Evolutionary conservation across 2,113 vertebrate genomes (phyloP).

Genomic region (Rana temporaria): DNA sequence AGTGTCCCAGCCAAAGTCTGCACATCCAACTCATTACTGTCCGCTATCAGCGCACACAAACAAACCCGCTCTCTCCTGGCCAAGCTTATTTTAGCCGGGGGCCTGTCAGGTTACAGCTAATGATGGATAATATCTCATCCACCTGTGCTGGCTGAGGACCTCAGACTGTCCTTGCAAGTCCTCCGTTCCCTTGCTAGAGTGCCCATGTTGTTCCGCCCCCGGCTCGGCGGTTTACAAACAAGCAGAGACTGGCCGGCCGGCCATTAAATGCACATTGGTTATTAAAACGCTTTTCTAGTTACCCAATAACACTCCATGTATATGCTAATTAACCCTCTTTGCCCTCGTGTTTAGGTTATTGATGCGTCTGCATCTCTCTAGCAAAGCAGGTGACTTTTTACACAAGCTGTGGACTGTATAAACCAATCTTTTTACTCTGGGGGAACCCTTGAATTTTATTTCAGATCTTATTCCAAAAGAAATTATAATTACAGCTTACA

Average conservation of each 20-base stretch:
- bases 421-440: too few species aligned
- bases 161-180: slow-evolving; percentile 2
- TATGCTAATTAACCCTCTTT: neutral
- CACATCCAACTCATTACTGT: neutral
- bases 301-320: neutral
- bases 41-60: neutral
- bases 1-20: slow-evolving; percentile 1
- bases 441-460: too few species aligned
- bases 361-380: neutral
- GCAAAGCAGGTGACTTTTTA: too few species aligned
- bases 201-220: neutral
- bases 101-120: slow-evolving; percentile 25
- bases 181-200: neutral
- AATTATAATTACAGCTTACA: too few species aligned
- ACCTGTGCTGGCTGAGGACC: neutral
- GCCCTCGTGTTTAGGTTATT: neutral
- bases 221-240: neutral
- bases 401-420: too few species aligned
- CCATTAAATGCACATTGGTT: neutral
- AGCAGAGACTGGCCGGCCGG: neutral
- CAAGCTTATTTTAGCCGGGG: too few species aligned
- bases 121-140: neutral
- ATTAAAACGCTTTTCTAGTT: slow-evolving; percentile 1
- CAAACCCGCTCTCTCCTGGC: slow-evolving; percentile 10
- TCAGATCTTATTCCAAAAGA: too few species aligned